Base-by-base conservation (phyloP, 2,113 vertebrate genomes). In the Bucco capensis region DNA sequence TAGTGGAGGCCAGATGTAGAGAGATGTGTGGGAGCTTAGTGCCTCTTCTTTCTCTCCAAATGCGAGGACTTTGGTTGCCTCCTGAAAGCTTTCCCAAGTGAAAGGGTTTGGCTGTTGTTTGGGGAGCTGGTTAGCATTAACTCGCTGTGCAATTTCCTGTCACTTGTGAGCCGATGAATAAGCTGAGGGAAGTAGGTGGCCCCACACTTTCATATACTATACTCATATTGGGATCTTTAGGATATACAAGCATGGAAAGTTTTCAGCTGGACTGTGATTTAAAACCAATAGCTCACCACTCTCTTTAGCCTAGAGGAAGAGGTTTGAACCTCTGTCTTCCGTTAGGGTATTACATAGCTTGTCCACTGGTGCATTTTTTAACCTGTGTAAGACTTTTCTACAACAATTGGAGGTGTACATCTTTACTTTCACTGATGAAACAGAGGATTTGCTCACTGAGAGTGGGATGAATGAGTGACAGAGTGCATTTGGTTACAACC, bases 141-240 rank as follows among this genome's bases (percentile, higher is more conserved):
- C 58, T 76, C 6, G 4, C 77, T 25, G 62, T 87, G 91, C 84
- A 94, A 96, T 94, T 92, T 93, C 95, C 86, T 89, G 86, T 82
- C 81, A 53, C 87, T 91, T 89, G 37, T 76, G 44, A 86, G 71
- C 42, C 16, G n/a, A n/a, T 42, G 85, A 86, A 58, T 85, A 88
- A 87, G 67, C 90, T 67, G 83, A 33, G 47, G 57, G 69, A 88
- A 89, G 81, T 88, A 76, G 71, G 38, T 87, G 93, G 81, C 71
- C 67, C 35, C 60, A 12, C n/a, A 92, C 89, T 83, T 83, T 92
- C 83, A 71, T 85, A 79, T 47, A 40, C 10, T 73, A 16, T 72
- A 37, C 40, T 53, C 61, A 87, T 92, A 73, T 14, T 72, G 50
- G 44, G 71, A 85, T 83, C 61, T 94, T 79, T 46, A 69, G 58